Evolutionary conservation across 2,888 invertebrate species (phyloP).

Genomic region (Lepidocyrtoides sp.): DNA sequence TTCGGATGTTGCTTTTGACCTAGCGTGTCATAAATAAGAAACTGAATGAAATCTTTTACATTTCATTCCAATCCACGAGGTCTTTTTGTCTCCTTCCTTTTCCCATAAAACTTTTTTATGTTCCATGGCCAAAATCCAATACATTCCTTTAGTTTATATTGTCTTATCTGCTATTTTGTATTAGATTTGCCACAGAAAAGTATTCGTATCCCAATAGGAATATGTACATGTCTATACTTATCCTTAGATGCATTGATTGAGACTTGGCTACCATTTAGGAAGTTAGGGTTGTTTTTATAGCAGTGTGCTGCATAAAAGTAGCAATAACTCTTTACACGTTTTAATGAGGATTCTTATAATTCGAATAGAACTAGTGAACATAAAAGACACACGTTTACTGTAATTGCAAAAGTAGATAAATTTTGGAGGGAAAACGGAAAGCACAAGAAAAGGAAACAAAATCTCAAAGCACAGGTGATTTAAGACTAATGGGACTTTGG

Average conservation of each 20-base stretch:
- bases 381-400: neutral
- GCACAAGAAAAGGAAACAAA: neutral
- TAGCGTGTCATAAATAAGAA: constrained; percentile 33
- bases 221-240: neutral
- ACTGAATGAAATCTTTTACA: neutral
- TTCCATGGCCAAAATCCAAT: neutral
- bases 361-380: neutral
- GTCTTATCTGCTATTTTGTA: neutral
- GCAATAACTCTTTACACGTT: constrained; percentile 30
- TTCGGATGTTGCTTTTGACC: constrained; percentile 41
- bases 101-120: constrained; percentile 1
- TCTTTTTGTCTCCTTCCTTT: neutral
- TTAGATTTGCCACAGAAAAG: constrained; percentile 5
- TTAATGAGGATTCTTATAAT: constrained; percentile 14
- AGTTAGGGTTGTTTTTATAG: constrained; percentile 61
- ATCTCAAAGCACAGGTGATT: constrained; percentile 10
- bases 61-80: constrained; percentile 5
- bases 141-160: neutral
- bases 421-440: neutral
- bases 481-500: constrained; percentile 8
- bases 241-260: too few relatives aligned
- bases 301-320: constrained; percentile 16
- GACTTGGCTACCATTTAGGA: constrained; percentile 23
- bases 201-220: neutral
- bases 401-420: neutral